Evolutionary conservation across 2,888 invertebrate species (phyloP).

Genomic region (Hybos culiciformis): DNA sequence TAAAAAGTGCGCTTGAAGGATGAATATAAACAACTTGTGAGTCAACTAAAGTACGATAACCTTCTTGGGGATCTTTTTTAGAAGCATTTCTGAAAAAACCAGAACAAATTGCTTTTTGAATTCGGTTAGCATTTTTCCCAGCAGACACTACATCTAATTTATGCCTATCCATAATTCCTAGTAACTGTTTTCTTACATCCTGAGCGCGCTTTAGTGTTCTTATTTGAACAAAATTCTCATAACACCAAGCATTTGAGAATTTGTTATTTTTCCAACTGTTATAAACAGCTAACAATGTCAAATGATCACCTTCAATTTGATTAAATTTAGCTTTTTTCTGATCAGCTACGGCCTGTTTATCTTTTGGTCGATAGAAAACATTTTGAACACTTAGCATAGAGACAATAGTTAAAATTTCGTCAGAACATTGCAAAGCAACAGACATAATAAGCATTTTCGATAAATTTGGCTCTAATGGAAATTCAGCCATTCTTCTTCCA

Average conservation of each 20-base stretch:
- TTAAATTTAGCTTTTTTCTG: constrained; percentile 99
- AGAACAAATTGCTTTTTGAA: constrained; percentile 96
- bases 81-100: constrained; percentile 98
- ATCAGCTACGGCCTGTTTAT: constrained; percentile 93
- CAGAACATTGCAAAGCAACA: constrained; percentile 91
- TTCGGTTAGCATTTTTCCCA: constrained; percentile 84
- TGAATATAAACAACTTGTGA: constrained; percentile 98
- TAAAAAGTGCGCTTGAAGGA: constrained; percentile 94
- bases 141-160: constrained; percentile 94
- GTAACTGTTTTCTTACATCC: constrained; percentile 92
- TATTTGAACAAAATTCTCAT: constrained; percentile 98
- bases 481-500: constrained; percentile 93
- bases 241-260: constrained; percentile 98
- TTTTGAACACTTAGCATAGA: constrained; percentile 99
- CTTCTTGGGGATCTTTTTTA: constrained; percentile 98
- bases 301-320: constrained; percentile 95
- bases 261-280: constrained; percentile 99
- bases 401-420: constrained; percentile 95
- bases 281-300: constrained; percentile 94
- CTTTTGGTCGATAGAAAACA: constrained; percentile 90
- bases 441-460: constrained; percentile 99
- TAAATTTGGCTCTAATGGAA: constrained; percentile 93
- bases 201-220: constrained; percentile 92
- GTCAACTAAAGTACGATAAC: constrained; percentile 92
- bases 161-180: constrained; percentile 96